Evolutionary conservation across 2,797 vertebrate genomes (phyloP).

Genomic region (Onychomys arenicola): DNA sequence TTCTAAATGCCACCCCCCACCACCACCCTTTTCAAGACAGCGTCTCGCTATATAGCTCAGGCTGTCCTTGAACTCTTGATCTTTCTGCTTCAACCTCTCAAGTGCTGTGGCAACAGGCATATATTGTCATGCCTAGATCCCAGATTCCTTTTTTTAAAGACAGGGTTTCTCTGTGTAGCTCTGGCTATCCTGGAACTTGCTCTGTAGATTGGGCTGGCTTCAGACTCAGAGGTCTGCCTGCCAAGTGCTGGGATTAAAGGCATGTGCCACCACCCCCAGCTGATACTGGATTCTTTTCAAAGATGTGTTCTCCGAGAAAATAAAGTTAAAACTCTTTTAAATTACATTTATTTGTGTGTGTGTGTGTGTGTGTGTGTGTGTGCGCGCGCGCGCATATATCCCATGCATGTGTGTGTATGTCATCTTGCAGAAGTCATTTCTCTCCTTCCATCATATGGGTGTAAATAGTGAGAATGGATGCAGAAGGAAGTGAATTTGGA

Average conservation of each 20-base stretch:
- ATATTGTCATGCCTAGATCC: not conserved
- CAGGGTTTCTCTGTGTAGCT: not conserved
- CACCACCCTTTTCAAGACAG: not conserved
- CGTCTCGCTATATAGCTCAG: not conserved
- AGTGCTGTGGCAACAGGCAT: not conserved
- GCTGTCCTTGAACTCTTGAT: not conserved
- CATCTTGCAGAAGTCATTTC: not conserved
- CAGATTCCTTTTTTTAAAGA: not conserved
- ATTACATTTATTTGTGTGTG: not conserved
- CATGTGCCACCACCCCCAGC: not conserved
- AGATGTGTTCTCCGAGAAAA: not conserved
- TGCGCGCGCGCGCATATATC: not conserved
- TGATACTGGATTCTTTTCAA: not conserved
- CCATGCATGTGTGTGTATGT: not conserved
- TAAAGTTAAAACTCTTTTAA: not conserved
- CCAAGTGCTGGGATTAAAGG: not conserved
- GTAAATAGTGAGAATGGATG: conserved; percentile 22
- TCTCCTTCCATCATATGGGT: not conserved
- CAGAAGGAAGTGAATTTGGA: conserved; percentile 41
- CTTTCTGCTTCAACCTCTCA: not conserved
- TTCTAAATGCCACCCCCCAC: not conserved
- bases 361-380: not conserved
- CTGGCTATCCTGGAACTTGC: not conserved
- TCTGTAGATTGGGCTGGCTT: not conserved
- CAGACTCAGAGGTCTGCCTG: not conserved